Base-by-base conservation (phyloP, 2,113 vertebrate genomes). In the Trichomycterus rosablanca region DNA sequence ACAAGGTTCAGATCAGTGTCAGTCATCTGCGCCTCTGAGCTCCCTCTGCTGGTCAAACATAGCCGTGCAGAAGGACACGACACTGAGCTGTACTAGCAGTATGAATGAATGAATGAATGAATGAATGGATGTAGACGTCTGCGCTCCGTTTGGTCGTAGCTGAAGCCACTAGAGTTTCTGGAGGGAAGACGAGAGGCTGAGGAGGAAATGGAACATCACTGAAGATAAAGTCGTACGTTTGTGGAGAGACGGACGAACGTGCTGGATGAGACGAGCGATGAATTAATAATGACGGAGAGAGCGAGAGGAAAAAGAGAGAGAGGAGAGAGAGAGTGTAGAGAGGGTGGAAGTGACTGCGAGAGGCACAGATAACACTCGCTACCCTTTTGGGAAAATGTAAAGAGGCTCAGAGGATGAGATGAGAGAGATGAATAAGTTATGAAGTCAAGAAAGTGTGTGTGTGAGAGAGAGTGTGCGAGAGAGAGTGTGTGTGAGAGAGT, bases 361-460 rank as follows among this genome's bases (percentile, higher is more conserved):
- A 32, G 12, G 57, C 20, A 30, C 24, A n/a, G 16, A 20, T 19
- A 45, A 26, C 30, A 35, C 3, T 15, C n/a, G n/a, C 4, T 15
- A 39, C 52, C 52, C 16, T 35, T 3, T 1, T 16, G 34, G 43
- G 30, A 16, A 11, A 37, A 72, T 28, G 56, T 60, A 63, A 67
- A n/a, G 58, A 32, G 35, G 59, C 49, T 37, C 46, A 63, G 32
- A 1, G 59, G 64, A 48, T 40, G 32, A 10, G 23, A 61, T 18
- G 37, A 59, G 68, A 59, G 68, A 68, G 72, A 67, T 30, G 18
- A 14, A 48, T 72, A 74, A 76, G 68, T 58, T 69, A 68, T 67
- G 72, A 70, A 76, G 76, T 74, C 70, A 67, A 62, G 4, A 40
- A 71, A 67, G 52, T 50, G 61, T 62, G 53, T 15, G 30, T 14